Percentiles rank a stretch among this genome's conserved stretches.
These are phyloP conservation scores for Rhodophaea formosa DNA, from an alignment of 2,888 invertebrate genomes.

Conservation along the genomic window DNA sequence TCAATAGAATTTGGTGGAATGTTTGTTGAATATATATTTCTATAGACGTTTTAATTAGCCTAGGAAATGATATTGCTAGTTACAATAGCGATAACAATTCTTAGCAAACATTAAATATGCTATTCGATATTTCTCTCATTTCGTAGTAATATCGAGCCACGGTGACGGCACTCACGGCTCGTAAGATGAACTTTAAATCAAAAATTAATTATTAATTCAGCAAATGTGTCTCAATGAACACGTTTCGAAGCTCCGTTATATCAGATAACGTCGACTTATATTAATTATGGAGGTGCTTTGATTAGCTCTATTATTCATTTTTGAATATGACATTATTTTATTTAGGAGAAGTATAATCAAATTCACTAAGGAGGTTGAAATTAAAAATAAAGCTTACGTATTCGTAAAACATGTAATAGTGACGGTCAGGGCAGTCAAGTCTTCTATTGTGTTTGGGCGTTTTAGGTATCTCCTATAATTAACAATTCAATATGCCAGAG, in stretches of 20 bases:
- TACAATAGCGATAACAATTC: slow-evolving; percentile 9
- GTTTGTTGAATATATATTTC: not conserved
- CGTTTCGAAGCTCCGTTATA: slow-evolving; percentile 23
- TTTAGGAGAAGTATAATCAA: not conserved
- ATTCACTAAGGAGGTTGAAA: not conserved
- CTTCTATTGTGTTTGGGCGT: not conserved
- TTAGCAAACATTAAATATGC: slow-evolving; percentile 5
- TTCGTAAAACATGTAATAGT: not conserved
- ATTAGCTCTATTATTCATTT: slow-evolving; percentile 8
- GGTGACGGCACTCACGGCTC: not conserved
- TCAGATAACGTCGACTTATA: slow-evolving; percentile 20
- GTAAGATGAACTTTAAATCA: not conserved
- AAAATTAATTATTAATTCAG: slow-evolving; percentile 17
- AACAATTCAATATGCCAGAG: slow-evolving; percentile 1
- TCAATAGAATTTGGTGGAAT: not conserved
- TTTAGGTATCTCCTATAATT: not conserved
- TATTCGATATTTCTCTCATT: not conserved
- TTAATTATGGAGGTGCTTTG: slow-evolving; percentile 9
- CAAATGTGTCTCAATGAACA: slow-evolving; percentile 21
- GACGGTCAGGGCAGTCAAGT: not conserved
- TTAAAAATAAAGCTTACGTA: not conserved
- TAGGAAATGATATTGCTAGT: not conserved
- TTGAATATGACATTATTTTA: not conserved
- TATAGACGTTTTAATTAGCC: not conserved
- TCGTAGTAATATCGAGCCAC: not conserved